Conservation (phyloP, 2,113 vertebrate genomes). For the Lutjanus erythropterus region DNA sequence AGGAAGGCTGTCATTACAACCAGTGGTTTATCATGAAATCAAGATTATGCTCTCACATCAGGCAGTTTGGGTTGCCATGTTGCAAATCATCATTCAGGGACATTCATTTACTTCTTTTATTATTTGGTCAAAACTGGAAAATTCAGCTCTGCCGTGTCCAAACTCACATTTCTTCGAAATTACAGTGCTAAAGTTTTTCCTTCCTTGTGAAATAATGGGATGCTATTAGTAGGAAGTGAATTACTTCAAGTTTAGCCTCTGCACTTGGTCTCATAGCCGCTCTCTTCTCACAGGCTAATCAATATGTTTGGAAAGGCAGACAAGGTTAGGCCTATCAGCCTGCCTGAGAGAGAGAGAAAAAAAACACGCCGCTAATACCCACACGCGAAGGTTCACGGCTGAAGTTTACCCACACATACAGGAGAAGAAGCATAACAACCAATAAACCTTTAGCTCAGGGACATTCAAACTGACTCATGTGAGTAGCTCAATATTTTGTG, state of each 20-base stretch:
- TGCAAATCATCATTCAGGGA: background rate
- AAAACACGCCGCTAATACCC: slow-evolving; percentile 57
- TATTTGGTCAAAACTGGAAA: background rate
- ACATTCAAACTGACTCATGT: slow-evolving; percentile 58
- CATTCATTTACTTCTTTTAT: background rate
- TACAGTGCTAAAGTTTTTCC: slow-evolving; percentile 3
- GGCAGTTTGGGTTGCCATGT: background rate
- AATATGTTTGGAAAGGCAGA: slow-evolving; percentile 79
- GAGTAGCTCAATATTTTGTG: slow-evolving; percentile 68
- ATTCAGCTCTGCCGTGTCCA: background rate
- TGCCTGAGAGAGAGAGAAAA: slow-evolving; percentile 42
- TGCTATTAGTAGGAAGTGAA: slow-evolving; percentile 49
- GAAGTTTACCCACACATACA: slow-evolving; percentile 65
- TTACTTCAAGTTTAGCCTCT: slow-evolving; percentile 65
- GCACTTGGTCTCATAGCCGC: slow-evolving; percentile 42
- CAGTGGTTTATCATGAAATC: slow-evolving; percentile 18
- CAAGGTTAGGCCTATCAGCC: slow-evolving; percentile 76
- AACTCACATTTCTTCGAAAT: slow-evolving; percentile 8
- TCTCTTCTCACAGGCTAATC: slow-evolving; percentile 76
- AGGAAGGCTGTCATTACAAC: slow-evolving; percentile 8
- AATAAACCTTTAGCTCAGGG: slow-evolving; percentile 73
- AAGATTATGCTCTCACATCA: slow-evolving; percentile 10
- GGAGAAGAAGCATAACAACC: slow-evolving; percentile 54
- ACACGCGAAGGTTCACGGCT: slow-evolving; percentile 69
- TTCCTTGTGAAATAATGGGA: slow-evolving; percentile 41